phyloP scores from a whole-genome alignment of 2,888 invertebrate species.

The Peribatodes rhomboidaria region DNA sequence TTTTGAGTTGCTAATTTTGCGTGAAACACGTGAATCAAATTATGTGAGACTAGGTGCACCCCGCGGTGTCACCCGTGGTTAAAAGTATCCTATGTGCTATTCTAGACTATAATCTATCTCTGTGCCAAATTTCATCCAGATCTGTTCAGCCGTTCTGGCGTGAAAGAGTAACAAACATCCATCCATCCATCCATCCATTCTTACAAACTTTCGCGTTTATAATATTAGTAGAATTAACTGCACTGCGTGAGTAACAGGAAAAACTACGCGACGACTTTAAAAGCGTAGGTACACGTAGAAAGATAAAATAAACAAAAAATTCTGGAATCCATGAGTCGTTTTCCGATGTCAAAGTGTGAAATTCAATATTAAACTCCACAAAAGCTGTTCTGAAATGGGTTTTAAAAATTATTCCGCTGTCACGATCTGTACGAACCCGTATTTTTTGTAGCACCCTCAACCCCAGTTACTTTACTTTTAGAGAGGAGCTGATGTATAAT shows the following conservation, averaged over 20 bases:
- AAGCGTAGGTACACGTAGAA: not conserved
- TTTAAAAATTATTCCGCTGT: constrained; percentile 75
- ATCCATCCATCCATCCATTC: too few relatives aligned
- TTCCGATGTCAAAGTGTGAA: constrained; percentile 68
- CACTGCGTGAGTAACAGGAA: not conserved
- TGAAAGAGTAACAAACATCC: too few relatives aligned
- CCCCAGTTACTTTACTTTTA: constrained; percentile 73
- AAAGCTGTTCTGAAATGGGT: constrained; percentile 70
- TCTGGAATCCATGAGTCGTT: constrained; percentile 69
- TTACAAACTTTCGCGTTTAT: too few relatives aligned
- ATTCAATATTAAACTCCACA: constrained; percentile 74
- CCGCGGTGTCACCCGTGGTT: too few relatives aligned
- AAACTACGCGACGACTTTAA: not conserved
- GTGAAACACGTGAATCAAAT: constrained; percentile 14
- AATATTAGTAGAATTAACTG: too few relatives aligned
- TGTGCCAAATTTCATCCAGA: too few relatives aligned
- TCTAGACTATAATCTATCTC: too few relatives aligned
- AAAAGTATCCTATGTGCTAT: too few relatives aligned
- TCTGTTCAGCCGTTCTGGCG: too few relatives aligned
- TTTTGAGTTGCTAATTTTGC: not conserved
- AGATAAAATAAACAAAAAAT: constrained; percentile 37
- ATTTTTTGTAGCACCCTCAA: constrained; percentile 79
- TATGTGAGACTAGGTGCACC: not conserved
- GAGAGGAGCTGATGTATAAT: constrained; percentile 56
- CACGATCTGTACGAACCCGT: constrained; percentile 64